Base-by-base conservation (phyloP, 2,797 vertebrate species). In the Melanotaenia boesemani region DNA sequence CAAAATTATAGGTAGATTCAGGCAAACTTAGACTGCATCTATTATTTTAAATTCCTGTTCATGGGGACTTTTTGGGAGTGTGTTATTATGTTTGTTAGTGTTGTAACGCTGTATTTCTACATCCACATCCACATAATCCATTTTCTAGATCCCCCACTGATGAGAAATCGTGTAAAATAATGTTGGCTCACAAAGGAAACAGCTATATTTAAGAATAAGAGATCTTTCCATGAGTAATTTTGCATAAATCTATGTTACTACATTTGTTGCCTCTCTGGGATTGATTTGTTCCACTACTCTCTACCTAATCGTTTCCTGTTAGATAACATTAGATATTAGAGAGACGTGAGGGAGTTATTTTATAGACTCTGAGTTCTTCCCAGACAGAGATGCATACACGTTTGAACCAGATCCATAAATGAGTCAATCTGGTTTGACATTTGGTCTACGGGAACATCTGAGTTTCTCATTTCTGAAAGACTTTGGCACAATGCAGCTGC, bases 371-470 rank as follows among this genome's bases (percentile, higher is more conserved):
- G 22, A 69, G 60, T 64, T 72, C 84, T 63, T 83, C 70, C 71
- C 79, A 52, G 81, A 86, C 77, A 57, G 69, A 76, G 63, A 87
- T 60, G 59, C 30, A 2, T 24, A 32, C 57, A 70, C 36, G 65
- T 75, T 89, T 92, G 82, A 89, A 87, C 66, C 30, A 15, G 0
- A 77, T 89, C 87, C 87, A 87, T 72, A 83, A 85, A 89, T 80
- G 86, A 89, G 82, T 91, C 88, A 87, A 86, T 91, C 81, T 36
- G 67, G 50, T 63, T 55, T 84, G 89, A 88, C 85, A 3, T 83
- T 87, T 70, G 76, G 26, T 83, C 81, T 22, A 73, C 69, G 46
- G 54, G 41, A 85, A 89, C 87, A 91, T 90, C 79, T 87, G 88
- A 90, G 1, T 81, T 89, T 76, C 72, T 77, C 82, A 41, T 91